Evolutionary conservation across 1,140 invertebrate species (phyloP), one percentile per base, ranked within the genome.

Genomic region (Araneus ventricosus): DNA sequence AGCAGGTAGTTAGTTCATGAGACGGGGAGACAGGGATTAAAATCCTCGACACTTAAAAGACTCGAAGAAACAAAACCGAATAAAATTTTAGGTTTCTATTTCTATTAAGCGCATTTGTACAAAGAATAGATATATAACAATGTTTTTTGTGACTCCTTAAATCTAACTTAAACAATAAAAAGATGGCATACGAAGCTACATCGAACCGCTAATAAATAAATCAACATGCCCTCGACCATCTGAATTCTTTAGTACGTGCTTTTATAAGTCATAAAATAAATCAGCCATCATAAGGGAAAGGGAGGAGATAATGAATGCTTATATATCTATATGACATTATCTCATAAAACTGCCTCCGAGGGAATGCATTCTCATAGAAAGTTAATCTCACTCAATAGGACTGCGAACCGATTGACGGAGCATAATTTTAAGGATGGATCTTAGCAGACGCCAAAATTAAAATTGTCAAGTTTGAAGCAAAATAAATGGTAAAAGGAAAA

Each of bases 181-280:
- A 84, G 82, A 45, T 84, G 39, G 27, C 24, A 7, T 52, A 57
- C 45, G 67, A 24, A 84, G 45, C 45, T 45, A 84, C 39, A 41
- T 27, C 39, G 39, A 84, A 84, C 27, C 80, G 27, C 41, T 84
- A 30, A 84, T 84, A 84, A 84, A 84, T 84, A 84, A 84, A 84
- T 84, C 82, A 84, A 82, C 24, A 37, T 39, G 63, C 63, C 63
- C 63, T 75, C 70, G 17, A 75, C 30, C 70, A 75, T 84, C 27
- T 27, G 27, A 57, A 84, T 57, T 84, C 45, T 84, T 84, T 57
- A 84, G 82, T 45, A 84, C 82, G 39, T 27, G 45, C 82, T 88
- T 88, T 88, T 37, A 88, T 88, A 84, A 52, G 86, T 52, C 86
- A 39, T 88, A 88, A 88, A 88, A 88, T 88, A 88, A 88, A 88